phyloP scores from a whole-genome alignment of 2,888 invertebrate genomes.

The Sarcophaga carnaria region DNA sequence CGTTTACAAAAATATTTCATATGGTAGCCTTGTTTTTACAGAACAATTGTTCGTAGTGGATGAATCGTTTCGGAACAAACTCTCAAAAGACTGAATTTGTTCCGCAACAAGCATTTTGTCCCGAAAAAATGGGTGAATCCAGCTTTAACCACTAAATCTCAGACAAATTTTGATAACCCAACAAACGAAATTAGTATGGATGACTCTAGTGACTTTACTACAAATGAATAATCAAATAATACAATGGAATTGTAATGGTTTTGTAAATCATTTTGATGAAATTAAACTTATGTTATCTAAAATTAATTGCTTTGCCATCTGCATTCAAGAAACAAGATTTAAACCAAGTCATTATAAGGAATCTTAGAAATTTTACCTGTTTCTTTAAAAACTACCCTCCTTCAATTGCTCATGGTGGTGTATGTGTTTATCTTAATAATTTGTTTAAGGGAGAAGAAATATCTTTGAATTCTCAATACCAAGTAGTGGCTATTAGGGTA shows the following conservation, averaged over 20 bases:
- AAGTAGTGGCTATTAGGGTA: conserved; percentile 29
- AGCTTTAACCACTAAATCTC: no score
- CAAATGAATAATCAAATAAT: background rate
- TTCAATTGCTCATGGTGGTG: background rate
- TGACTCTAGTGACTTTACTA: background rate
- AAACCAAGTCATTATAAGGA: conserved; percentile 19
- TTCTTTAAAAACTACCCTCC: conserved; percentile 36
- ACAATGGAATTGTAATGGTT: no score
- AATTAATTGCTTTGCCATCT: conserved; percentile 38
- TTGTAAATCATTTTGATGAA: background rate
- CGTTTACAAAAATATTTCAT: no score
- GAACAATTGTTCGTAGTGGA: no score
- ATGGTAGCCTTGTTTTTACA: no score
- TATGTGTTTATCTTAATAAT: background rate
- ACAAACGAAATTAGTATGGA: background rate
- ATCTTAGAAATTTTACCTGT: conserved; percentile 43
- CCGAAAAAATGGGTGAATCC: no score
- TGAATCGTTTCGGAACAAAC: no score
- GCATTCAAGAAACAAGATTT: conserved; percentile 49
- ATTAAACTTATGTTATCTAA: background rate
- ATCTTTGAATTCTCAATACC: conserved; percentile 1
- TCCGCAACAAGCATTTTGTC: no score
- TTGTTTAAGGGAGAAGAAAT: conserved; percentile 31
- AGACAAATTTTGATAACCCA: background rate
- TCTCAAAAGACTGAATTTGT: no score